A percentile compares a stretch with the other conserved stretches of the same genome.
phyloP scores from a whole-genome alignment of 2,797 vertebrate genomes.

The Melanotaenia boesemani region DNA sequence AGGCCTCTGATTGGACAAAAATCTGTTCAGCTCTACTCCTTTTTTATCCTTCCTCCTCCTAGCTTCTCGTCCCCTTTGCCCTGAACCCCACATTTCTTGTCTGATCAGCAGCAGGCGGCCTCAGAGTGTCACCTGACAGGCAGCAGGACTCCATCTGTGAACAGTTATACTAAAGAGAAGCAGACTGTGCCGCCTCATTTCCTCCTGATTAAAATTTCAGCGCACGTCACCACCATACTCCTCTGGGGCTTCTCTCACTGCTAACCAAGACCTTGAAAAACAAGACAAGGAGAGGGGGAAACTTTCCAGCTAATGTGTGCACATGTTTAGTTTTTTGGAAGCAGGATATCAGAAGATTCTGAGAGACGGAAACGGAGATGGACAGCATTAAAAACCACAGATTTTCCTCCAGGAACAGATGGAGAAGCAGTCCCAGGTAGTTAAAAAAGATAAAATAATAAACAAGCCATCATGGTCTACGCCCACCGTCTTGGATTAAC shows the following conservation, averaged over 20 bases:
- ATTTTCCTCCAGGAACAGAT: slow-evolving; percentile 49
- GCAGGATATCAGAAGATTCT: slow-evolving; percentile 37
- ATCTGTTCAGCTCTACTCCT: not conserved
- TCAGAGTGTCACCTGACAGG: slow-evolving; percentile 60
- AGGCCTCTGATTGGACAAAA: slow-evolving; percentile 4
- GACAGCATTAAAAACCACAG: slow-evolving; percentile 32
- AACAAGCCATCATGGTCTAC: no score
- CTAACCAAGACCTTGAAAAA: slow-evolving; percentile 77
- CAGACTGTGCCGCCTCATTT: slow-evolving; percentile 71
- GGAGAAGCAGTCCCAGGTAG: slow-evolving; percentile 23
- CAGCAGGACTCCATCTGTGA: slow-evolving; percentile 66
- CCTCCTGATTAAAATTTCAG: slow-evolving; percentile 76
- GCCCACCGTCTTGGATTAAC: no score
- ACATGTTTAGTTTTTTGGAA: slow-evolving; percentile 59
- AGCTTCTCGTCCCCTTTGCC: not conserved
- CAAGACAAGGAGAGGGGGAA: slow-evolving; percentile 69
- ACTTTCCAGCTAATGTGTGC: slow-evolving; percentile 60
- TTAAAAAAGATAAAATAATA: slow-evolving; percentile 23
- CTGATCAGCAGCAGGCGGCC: slow-evolving; percentile 41
- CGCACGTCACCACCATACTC: slow-evolving; percentile 59
- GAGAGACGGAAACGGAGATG: slow-evolving; percentile 44
- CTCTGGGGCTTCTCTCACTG: slow-evolving; percentile 67
- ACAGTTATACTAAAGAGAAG: slow-evolving; percentile 61
- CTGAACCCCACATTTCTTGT: not conserved
- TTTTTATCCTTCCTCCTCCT: not conserved